phyloP scores from a whole-genome alignment of 2,888 invertebrate species.

The Hanleya hanleyi region DNA sequence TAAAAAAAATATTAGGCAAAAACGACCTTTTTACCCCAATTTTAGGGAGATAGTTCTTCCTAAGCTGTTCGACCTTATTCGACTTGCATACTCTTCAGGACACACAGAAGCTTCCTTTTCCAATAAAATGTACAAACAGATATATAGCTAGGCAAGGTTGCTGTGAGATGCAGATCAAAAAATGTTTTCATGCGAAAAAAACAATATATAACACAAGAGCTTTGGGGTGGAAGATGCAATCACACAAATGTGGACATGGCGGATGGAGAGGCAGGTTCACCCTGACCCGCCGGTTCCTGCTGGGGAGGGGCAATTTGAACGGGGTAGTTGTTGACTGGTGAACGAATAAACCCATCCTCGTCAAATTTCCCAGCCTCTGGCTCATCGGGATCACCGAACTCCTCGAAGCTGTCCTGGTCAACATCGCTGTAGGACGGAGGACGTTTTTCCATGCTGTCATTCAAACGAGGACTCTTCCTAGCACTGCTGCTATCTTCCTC shows the following conservation, averaged over 20 bases:
- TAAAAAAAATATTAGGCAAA: no score
- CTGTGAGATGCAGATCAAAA: no score
- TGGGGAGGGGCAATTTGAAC: neutral
- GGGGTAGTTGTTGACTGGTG: neutral
- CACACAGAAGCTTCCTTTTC: no score
- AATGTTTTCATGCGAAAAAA: no score
- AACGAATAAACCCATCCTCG: neutral
- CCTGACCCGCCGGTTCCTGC: neutral
- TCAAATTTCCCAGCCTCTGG: conserved; percentile 5
- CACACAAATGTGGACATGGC: conserved; percentile 5
- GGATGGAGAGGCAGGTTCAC: neutral
- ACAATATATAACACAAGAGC: no score
- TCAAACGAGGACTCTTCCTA: neutral
- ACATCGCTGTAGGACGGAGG: conserved; percentile 2
- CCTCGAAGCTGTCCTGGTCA: neutral
- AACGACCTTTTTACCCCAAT: no score
- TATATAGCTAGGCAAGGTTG: no score
- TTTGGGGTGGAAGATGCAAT: no score
- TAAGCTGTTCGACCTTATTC: no score
- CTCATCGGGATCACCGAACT: neutral
- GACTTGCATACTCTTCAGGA: no score
- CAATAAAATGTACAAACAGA: no score
- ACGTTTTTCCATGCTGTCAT: neutral
- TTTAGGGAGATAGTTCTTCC: no score
- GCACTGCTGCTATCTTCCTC: neutral